Evolutionary conservation across 2,888 invertebrate genomes (phyloP).

Genomic region (Caenorhabditis macrosperma): DNA sequence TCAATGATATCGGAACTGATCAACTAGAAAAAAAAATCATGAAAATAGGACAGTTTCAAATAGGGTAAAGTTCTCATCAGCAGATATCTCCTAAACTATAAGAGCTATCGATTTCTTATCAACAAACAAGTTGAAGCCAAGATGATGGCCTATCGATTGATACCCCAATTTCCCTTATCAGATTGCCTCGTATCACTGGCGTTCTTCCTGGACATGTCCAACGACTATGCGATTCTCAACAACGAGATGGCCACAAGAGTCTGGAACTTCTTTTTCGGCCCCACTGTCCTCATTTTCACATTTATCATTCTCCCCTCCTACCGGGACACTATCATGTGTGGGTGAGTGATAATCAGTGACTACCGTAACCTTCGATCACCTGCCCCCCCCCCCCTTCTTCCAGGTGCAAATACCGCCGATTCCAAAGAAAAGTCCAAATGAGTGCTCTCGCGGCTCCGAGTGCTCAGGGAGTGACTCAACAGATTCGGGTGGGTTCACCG

Average conservation of each 20-base stretch:
- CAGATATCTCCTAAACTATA: neutral
- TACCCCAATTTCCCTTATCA: slow-evolving; percentile 3
- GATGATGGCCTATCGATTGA: neutral
- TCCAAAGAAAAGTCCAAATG: slow-evolving; percentile 41
- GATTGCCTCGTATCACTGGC: slow-evolving; percentile 59
- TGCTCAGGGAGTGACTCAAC: slow-evolving; percentile 28
- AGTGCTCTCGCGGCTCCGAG: slow-evolving; percentile 19
- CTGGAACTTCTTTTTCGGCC: slow-evolving; percentile 62
- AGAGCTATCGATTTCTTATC: neutral
- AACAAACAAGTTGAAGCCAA: neutral
- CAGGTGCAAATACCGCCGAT: slow-evolving; percentile 55
- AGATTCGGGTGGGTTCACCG: slow-evolving; percentile 13
- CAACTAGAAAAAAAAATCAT: too few relatives aligned
- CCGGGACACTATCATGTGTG: slow-evolving; percentile 60
- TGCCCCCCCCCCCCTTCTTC: slow-evolving; percentile 5
- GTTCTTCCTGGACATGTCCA: slow-evolving; percentile 48
- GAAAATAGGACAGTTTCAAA: too few relatives aligned
- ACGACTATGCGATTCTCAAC: slow-evolving; percentile 41
- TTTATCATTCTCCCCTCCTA: slow-evolving; percentile 61
- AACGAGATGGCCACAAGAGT: slow-evolving; percentile 59
- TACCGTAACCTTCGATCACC: too few relatives aligned
- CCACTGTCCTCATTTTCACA: slow-evolving; percentile 48
- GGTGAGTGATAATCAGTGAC: slow-evolving; percentile 31
- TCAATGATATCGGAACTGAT: too few relatives aligned
- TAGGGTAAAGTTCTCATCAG: too few relatives aligned